These are phyloP conservation scores for Aradus depressus DNA, from an alignment of 2,888 invertebrate species.

Conservation along the genomic window DNA sequence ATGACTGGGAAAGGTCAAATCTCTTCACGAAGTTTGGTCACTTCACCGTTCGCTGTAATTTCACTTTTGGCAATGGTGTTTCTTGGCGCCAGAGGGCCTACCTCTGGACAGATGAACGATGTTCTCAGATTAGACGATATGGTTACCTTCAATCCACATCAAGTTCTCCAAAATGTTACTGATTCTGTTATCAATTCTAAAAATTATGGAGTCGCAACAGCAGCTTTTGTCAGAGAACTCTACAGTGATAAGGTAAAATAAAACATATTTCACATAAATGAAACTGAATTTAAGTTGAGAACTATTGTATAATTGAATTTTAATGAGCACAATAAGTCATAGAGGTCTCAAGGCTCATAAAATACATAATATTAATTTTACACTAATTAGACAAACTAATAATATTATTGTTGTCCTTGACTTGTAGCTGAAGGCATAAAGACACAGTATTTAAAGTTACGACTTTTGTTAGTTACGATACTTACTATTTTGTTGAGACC, in stretches of 20 bases:
- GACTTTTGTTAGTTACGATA: too few relatives aligned
- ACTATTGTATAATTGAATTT: too few relatives aligned
- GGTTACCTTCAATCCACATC: slow-evolving; percentile 81
- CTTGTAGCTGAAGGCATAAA: too few relatives aligned
- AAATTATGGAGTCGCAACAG: slow-evolving; percentile 61
- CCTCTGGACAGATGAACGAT: slow-evolving; percentile 84
- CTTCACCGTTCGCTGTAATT: slow-evolving; percentile 75
- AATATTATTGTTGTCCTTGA: too few relatives aligned
- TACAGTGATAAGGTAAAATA: slow-evolving; percentile 58
- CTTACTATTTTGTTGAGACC: too few relatives aligned
- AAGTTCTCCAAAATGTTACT: slow-evolving; percentile 73
- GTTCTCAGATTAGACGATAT: slow-evolving; percentile 73
- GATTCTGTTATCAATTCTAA: slow-evolving; percentile 54
- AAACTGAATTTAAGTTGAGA: too few relatives aligned
- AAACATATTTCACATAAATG: too few relatives aligned
- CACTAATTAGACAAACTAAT: too few relatives aligned
- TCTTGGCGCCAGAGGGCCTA: slow-evolving; percentile 72
- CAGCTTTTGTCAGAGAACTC: slow-evolving; percentile 69
- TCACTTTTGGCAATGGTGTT: slow-evolving; percentile 85
- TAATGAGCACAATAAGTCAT: too few relatives aligned
- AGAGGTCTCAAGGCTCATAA: too few relatives aligned
- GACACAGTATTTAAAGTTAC: too few relatives aligned
- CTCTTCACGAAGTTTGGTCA: slow-evolving; percentile 53
- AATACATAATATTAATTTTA: too few relatives aligned
- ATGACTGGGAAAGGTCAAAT: slow-evolving; percentile 53